Percentiles rank a stretch among this genome's conserved stretches.
Evolutionary conservation across 2,113 vertebrate species (phyloP).

Genomic region (Martes martes): DNA sequence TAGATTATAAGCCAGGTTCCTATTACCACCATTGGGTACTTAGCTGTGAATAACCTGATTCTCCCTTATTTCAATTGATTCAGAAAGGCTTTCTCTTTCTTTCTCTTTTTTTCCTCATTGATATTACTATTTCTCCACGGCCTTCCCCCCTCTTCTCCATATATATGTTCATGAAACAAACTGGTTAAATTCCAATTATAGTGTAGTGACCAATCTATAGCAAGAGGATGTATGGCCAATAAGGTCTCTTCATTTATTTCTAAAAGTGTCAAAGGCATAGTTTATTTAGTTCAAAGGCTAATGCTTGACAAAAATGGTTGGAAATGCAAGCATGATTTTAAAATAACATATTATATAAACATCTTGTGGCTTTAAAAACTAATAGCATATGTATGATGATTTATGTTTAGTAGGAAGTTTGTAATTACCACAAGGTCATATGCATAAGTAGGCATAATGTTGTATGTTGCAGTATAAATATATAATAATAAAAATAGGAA

Average conservation of each 20-base stretch:
- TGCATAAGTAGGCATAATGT: background rate
- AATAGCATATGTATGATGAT: background rate
- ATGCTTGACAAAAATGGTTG: background rate
- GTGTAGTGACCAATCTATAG: background rate
- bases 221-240: background rate
- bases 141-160: background rate
- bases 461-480: background rate
- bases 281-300: constrained; percentile 3
- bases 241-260: background rate
- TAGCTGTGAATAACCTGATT: background rate
- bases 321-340: background rate
- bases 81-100: background rate
- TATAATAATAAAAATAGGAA: background rate
- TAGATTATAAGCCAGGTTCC: background rate
- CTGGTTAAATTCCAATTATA: background rate
- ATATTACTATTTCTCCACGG: background rate
- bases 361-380: constrained; percentile 9
- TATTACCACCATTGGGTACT: background rate
- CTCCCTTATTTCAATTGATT: background rate
- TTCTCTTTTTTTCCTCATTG: background rate
- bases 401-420: background rate
- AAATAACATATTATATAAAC: background rate
- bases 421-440: background rate
- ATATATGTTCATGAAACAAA: background rate
- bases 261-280: background rate